These are phyloP conservation scores for Kuschelorhynchus macadamiae DNA, from an alignment of 2,888 invertebrate species.

Conservation along the genomic window DNA sequence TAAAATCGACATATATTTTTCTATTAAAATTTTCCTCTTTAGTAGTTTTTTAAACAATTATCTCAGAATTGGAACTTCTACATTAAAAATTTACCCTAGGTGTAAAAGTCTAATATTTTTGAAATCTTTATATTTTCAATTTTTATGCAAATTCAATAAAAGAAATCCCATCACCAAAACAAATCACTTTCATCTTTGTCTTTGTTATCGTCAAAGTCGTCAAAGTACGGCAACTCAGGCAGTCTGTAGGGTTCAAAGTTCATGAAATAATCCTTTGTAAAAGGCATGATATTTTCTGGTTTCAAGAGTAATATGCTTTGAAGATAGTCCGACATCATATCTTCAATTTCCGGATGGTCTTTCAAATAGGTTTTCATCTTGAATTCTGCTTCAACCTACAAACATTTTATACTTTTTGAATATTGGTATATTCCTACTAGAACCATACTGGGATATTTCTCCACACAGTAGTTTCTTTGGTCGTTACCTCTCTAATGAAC, in stretches of 20 bases:
- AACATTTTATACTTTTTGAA: background rate
- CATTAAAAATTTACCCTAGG: too few relatives aligned
- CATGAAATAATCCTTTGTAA: slow-evolving; percentile 73
- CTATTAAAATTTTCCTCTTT: too few relatives aligned
- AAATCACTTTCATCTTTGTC: slow-evolving; percentile 34
- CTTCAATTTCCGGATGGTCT: slow-evolving; percentile 73
- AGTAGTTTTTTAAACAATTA: too few relatives aligned
- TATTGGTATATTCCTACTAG: too few relatives aligned
- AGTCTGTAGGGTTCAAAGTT: slow-evolving; percentile 70
- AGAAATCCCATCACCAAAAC: slow-evolving; percentile 34
- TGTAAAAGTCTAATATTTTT: too few relatives aligned
- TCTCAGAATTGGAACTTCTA: too few relatives aligned
- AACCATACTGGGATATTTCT: too few relatives aligned
- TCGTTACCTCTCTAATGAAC: too few relatives aligned
- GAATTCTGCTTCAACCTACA: slow-evolving; percentile 68
- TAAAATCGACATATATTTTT: too few relatives aligned
- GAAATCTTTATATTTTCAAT: too few relatives aligned
- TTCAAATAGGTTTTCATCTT: slow-evolving; percentile 73
- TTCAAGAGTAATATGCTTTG: slow-evolving; percentile 73
- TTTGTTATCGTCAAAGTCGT: slow-evolving; percentile 32
- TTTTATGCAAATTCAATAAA: background rate
- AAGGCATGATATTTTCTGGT: slow-evolving; percentile 72
- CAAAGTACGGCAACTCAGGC: slow-evolving; percentile 48
- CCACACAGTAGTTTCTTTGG: too few relatives aligned
- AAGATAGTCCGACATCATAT: slow-evolving; percentile 74